A percentile compares a stretch with the other conserved stretches of the same genome.
Conservation (phyloP, 1,140 invertebrate species). For the Ectropis grisescens region DNA sequence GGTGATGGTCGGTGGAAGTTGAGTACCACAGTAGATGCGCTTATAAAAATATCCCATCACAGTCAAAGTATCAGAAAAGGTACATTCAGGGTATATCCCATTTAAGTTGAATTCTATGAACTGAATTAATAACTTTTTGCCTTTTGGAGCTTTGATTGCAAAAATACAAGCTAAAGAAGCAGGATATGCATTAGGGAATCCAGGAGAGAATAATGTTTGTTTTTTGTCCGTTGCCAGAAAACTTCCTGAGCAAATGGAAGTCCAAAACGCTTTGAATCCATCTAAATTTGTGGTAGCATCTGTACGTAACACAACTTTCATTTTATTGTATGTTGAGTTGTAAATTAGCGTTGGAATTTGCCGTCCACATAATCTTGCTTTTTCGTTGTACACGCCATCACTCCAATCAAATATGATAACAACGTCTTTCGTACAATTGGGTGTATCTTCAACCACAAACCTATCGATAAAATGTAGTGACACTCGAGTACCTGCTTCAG, state of each 20-base stretch:
- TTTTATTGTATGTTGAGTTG: constrained; percentile 74
- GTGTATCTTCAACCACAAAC: constrained; percentile 82
- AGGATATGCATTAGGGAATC: constrained; percentile 76
- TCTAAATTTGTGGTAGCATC: constrained; percentile 75
- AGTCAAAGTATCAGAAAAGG: constrained; percentile 49
- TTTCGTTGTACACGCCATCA: constrained; percentile 64
- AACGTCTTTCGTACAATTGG: constrained; percentile 85
- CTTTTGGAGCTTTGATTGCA: constrained; percentile 63
- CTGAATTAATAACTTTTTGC: constrained; percentile 26
- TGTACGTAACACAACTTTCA: constrained; percentile 81
- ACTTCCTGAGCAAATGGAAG: constrained; percentile 79
- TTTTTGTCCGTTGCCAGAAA: constrained; percentile 67
- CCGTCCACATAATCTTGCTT: constrained; percentile 81
- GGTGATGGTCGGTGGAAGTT: constrained; percentile 21
- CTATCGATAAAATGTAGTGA: constrained; percentile 76
- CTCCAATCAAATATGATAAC: constrained; percentile 54
- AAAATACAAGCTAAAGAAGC: constrained; percentile 79
- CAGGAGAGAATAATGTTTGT: constrained; percentile 79
- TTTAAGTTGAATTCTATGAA: constrained; percentile 50
- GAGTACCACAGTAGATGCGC: constrained; percentile 37
- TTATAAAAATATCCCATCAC: constrained; percentile 17
- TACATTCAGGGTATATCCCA: constrained; percentile 39
- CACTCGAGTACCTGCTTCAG: constrained; percentile 77
- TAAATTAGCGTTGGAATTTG: constrained; percentile 71
- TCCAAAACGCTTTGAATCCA: constrained; percentile 79